A percentile compares a stretch with the other conserved stretches of the same genome.
These are phyloP conservation scores for Dermochelys coriacea DNA, from an alignment of 2,797 vertebrate species.

Conservation along the genomic window DNA sequence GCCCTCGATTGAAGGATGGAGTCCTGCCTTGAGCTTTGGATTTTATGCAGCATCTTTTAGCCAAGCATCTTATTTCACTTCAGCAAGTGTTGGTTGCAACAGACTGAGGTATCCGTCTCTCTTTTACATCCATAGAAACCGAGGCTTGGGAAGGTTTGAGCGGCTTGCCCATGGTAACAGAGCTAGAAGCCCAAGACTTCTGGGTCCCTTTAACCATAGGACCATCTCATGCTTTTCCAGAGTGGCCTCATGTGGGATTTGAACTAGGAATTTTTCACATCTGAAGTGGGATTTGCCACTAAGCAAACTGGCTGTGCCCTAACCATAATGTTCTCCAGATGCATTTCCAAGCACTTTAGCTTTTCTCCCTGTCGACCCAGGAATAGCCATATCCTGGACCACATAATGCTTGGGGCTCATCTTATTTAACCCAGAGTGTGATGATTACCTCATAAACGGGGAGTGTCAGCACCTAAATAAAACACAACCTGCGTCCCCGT, in stretches of 20 bases:
- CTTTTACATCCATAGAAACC: not conserved
- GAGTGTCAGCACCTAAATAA: no score
- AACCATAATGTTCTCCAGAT: not conserved
- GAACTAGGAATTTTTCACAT: not conserved
- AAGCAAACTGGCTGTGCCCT: not conserved
- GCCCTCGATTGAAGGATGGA: not conserved
- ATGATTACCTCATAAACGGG: no score
- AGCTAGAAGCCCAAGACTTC: not conserved
- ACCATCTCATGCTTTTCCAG: not conserved
- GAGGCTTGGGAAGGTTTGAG: not conserved
- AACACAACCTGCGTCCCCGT: no score
- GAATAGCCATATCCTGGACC: no score
- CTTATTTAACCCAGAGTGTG: no score
- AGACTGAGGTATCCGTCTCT: not conserved
- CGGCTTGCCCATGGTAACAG: not conserved
- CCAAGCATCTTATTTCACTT: no score
- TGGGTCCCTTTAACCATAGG: not conserved
- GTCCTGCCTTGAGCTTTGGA: not conserved
- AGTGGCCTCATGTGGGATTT: not conserved
- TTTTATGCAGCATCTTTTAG: fast-evolving
- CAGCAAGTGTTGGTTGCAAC: no score
- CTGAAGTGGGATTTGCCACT: not conserved
- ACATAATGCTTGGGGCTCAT: not conserved
- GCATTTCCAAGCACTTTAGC: not conserved
- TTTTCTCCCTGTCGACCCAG: no score